Evolutionary conservation across 2,888 invertebrate species (phyloP).

Genomic region (Ypsolopha sequella): DNA sequence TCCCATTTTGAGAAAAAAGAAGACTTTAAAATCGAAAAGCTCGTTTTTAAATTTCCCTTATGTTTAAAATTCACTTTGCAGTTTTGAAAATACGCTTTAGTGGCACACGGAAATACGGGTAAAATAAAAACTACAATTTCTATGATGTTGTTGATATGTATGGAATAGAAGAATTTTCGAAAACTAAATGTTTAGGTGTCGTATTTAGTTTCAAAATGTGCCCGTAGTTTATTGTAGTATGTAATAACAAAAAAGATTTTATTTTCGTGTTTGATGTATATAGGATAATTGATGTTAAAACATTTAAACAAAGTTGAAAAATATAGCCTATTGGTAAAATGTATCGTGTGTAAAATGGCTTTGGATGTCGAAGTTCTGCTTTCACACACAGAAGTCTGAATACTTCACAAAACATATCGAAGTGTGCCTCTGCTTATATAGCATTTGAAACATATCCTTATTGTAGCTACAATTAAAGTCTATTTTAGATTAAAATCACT

Average conservation of each 20-base stretch:
- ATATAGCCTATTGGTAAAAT: constrained; percentile 14
- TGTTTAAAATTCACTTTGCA: too few species aligned
- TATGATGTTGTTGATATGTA: too few species aligned
- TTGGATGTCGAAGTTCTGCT: constrained; percentile 57
- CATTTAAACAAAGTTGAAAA: not conserved
- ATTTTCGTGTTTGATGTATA: constrained; percentile 4
- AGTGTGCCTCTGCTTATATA: constrained; percentile 67
- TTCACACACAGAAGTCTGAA: constrained; percentile 34
- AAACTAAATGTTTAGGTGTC: not conserved
- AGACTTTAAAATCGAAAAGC: too few species aligned
- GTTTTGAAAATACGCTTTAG: too few species aligned
- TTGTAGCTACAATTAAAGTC: constrained; percentile 58
- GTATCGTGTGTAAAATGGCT: constrained; percentile 33
- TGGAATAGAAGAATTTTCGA: too few species aligned
- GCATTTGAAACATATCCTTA: constrained; percentile 62
- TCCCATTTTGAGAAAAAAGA: too few species aligned
- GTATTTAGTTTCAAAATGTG: not conserved
- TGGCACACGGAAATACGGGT: too few species aligned
- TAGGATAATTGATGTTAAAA: not conserved
- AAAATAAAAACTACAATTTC: too few species aligned
- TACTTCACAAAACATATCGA: constrained; percentile 62
- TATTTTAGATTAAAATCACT: constrained; percentile 20
- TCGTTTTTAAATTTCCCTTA: too few species aligned
- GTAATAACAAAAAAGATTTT: not conserved
- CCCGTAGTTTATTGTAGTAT: not conserved